A percentile compares a stretch with the other conserved stretches of the same genome.
Evolutionary conservation across 2,797 vertebrate genomes (phyloP).

Genomic region (Threskiornis aethiopicus): DNA sequence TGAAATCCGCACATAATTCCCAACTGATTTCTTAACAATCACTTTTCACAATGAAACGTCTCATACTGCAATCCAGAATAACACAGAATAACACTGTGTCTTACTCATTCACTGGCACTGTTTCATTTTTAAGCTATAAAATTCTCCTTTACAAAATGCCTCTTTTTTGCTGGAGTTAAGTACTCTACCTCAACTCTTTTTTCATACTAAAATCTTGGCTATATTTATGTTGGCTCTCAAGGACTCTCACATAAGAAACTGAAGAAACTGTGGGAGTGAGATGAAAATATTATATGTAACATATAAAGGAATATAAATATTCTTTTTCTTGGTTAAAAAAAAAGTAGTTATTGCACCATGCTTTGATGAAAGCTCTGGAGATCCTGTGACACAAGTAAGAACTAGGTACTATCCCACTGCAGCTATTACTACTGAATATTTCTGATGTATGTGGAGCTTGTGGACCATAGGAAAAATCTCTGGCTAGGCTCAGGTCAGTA

Average conservation of each 20-base stretch:
- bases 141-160: not conserved
- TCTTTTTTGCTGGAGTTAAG: not conserved
- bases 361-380: not conserved
- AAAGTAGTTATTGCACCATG: not conserved
- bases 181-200: not conserved
- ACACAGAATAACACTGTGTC: not conserved
- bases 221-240: slow-evolving; percentile 25
- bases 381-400: not conserved
- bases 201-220: slow-evolving; percentile 6
- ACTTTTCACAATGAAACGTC: not conserved
- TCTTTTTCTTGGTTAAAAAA: not conserved
- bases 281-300: not conserved
- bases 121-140: slow-evolving; percentile 31
- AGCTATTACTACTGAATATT: not conserved
- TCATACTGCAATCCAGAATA: slow-evolving; percentile 9
- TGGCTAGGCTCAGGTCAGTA: not conserved
- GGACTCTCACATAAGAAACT: not conserved
- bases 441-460: not conserved
- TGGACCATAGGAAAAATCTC: not conserved
- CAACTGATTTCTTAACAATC: slow-evolving; percentile 27
- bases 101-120: slow-evolving; percentile 12
- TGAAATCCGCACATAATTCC: slow-evolving; percentile 31
- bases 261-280: slow-evolving; percentile 4
- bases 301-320: not conserved
- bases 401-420: not conserved